Base-by-base conservation (phyloP, 2,113 vertebrate genomes). In the Zosterops japonicus region DNA sequence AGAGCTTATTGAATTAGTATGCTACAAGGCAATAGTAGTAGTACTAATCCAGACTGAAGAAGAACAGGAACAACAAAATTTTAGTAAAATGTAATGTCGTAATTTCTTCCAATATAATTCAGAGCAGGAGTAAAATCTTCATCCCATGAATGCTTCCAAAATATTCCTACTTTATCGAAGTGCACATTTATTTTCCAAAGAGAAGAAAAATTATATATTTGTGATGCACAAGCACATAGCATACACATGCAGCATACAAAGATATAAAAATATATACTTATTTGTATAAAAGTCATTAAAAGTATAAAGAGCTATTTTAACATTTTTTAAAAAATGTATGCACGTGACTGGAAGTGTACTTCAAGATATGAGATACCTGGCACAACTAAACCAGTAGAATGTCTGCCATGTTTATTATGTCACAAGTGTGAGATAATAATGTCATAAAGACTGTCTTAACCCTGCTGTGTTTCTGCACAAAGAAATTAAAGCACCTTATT, bases 201-300 rank as follows among this genome's bases (percentile, higher is more conserved):
- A 82, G 5, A 8, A 90, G 8, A 72, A 91, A 67, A 86, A 63
- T 2, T 0, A 47, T 2, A 0, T 44, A 35, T 57, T 70, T 53
- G 14, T 70, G 52, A n/a, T 29, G 52, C 6, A 47, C 4, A 53
- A 3, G 6, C 9, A 46, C 7, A 25, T 1, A 36, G 24, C 13
- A 61, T 15, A 59, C 5, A 36, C 2, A 76, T 12, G 5, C 12
- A 56, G 15, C 2, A 39, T 46, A 46, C 46, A 21, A 11, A 21
- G 11, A 46, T 10, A 11, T 5, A n/a, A 3, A 25, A 9, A 35
- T 5, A 67, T 2, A 36, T 14, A 9, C 2, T n/a, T 11, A 9
- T 6, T 31, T 46, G 13, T 10, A 60, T 28, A 21, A 23, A 76
- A 69, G 11, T 56, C 4, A 35, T n/a, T 67, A 46, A 78, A 80